A percentile compares a stretch with the other conserved stretches of the same genome.
Conservation (phyloP, 2,113 vertebrate species). For the Prietella phreatophila region DNA sequence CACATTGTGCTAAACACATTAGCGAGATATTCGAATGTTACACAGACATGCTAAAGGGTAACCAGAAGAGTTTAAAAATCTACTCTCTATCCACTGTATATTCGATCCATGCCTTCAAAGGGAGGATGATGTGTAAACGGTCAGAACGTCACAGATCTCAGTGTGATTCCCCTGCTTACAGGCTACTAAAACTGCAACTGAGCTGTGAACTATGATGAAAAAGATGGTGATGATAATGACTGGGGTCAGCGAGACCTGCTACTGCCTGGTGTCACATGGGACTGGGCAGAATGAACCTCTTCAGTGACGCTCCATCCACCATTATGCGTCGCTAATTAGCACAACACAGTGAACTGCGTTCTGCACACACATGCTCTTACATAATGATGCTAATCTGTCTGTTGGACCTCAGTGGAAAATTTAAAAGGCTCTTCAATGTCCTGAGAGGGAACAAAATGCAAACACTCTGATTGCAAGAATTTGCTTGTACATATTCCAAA, state of each 20-base stretch:
- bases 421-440: not conserved
- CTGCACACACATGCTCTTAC: not conserved
- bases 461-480: not conserved
- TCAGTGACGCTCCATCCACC: not conserved
- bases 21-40: not conserved
- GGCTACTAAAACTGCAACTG: not conserved
- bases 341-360: not conserved
- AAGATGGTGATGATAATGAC: constrained; percentile 40
- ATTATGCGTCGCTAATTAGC: constrained; percentile 17
- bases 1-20: not conserved
- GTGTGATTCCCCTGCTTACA: not conserved
- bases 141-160: not conserved
- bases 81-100: too few relatives aligned
- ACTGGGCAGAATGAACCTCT: not conserved
- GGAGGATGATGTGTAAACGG: not conserved
- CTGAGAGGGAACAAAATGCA: not conserved
- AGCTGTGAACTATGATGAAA: constrained; percentile 6
- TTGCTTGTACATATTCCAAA: not conserved
- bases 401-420: not conserved
- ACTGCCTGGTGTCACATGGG: not conserved
- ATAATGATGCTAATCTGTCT: not conserved
- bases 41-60: not conserved
- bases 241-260: constrained; percentile 46
- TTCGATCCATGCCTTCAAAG: not conserved
- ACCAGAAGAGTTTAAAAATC: too few relatives aligned